These are phyloP conservation scores for Odocoileus hemionus DNA, from an alignment of 2,113 vertebrate species.

Conservation along the genomic window DNA sequence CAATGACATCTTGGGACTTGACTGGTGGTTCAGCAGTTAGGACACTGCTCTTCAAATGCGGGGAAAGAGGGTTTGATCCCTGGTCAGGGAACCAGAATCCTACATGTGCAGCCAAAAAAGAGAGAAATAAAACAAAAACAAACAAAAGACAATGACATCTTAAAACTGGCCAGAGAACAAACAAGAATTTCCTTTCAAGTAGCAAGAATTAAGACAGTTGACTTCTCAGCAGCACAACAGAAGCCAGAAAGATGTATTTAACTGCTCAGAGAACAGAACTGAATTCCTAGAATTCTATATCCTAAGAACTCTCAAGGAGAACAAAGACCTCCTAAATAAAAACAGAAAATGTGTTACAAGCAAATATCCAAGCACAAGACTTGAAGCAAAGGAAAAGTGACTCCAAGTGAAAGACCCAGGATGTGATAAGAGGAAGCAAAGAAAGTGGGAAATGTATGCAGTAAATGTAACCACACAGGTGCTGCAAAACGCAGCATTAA, in stretches of 20 bases:
- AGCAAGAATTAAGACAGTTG: background rate
- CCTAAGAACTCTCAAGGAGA: background rate
- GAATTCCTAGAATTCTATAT: background rate
- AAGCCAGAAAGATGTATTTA: background rate
- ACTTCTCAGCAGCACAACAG: background rate
- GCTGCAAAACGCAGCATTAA: background rate
- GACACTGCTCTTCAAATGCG: background rate
- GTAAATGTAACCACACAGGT: background rate
- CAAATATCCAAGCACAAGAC: background rate
- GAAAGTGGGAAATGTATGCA: rapidly evolving
- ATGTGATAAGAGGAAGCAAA: background rate
- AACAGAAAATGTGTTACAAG: background rate
- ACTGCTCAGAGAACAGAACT: background rate
- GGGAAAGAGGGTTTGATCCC: background rate
- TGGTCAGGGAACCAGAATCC: background rate
- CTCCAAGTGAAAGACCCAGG: background rate
- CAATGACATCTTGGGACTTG: background rate
- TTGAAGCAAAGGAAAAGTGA: background rate
- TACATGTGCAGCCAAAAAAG: background rate
- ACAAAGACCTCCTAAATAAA: background rate
- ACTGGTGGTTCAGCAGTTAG: background rate
- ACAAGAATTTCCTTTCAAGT: background rate
- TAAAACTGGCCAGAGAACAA: background rate
- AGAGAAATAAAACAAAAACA: background rate
- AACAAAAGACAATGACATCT: background rate